Evolutionary conservation across 2,888 invertebrate species (phyloP).

Genomic region (Drosophila trichaetosa): DNA sequence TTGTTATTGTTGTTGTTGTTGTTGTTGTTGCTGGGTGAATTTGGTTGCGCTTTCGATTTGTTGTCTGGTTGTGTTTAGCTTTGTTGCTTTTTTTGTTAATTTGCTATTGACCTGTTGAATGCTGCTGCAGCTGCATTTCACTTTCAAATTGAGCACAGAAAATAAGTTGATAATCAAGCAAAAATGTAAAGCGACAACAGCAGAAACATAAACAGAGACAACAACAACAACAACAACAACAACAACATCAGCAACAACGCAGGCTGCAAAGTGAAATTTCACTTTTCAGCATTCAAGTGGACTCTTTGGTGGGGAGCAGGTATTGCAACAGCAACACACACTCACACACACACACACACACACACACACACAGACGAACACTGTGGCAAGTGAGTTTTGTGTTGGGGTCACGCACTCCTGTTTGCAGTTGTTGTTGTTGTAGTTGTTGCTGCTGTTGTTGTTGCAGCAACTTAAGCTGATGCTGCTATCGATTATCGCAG

Average conservation of each 20-base stretch:
- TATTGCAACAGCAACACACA: slow-evolving; percentile 43
- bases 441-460: background rate
- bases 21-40: background rate
- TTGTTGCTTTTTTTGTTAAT: slow-evolving; percentile 16
- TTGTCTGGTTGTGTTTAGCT: slow-evolving; percentile 11
- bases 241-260: slow-evolving; percentile 14
- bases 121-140: slow-evolving; percentile 60
- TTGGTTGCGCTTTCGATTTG: slow-evolving; percentile 32
- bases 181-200: slow-evolving; percentile 36
- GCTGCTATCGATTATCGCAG: slow-evolving; percentile 36
- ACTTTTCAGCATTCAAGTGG: slow-evolving; percentile 68
- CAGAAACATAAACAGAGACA: slow-evolving; percentile 5
- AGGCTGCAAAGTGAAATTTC: slow-evolving; percentile 73
- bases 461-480: slow-evolving; percentile 22
- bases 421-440: slow-evolving; percentile 33
- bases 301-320: slow-evolving; percentile 35
- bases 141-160: slow-evolving; percentile 43
- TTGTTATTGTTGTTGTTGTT: background rate
- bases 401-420: slow-evolving; percentile 77
- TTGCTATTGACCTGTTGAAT: slow-evolving; percentile 43
- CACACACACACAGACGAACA: slow-evolving; percentile 1
- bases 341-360: slow-evolving; percentile 12
- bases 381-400: slow-evolving; percentile 42
- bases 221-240: slow-evolving; percentile 9
- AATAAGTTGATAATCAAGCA: slow-evolving; percentile 48